Evolutionary conservation across 2,113 vertebrate genomes (phyloP), one percentile per base, ranked within the genome.

Genomic region (Anoplopoma fimbria): DNA sequence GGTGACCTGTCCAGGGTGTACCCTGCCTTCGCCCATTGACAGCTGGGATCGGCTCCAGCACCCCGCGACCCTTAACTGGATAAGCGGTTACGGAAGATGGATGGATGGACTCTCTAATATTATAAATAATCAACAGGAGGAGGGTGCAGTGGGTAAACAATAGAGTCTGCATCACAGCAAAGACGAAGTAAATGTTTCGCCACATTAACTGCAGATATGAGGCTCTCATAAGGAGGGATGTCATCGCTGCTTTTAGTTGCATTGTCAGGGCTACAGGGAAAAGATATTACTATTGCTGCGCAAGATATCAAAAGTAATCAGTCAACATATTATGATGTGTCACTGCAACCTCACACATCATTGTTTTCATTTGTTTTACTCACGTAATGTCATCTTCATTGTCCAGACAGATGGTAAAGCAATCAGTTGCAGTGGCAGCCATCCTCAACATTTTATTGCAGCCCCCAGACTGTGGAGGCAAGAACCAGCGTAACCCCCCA

Each of bases 281-380:
- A 73, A 82, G 33, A 88, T 76, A 86, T 88, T 77, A 77, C 42
- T 60, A n/a, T 13, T 49, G 79, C 80, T 85, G 74, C 25, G n/a
- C 69, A 82, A 82, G 88, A 87, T 69, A 87, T 79, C 76, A 77
- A 25, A 14, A 64, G 84, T 88, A 74, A 88, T 90, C 84, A 81
- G 73, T 87, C 86, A 86, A 61, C 57, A 38, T 51, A 82, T 90
- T 84, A 84, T 25, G 38, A 81, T 1, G 64, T 81, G 89, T 79
- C 84, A 64, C 23, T 12, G 78, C 69, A 74, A 33, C 69, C 83
- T 81, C 83, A 78, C 82, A 77, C 83, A 83, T 80, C 77, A 85
- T 89, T 86, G 64, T 88, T 88, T 88, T 88, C 88, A 84, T 87
- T 84, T 74, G 76, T 84, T 90, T 82, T 76, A 76, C 81, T 74